phyloP scores from a whole-genome alignment of 2,888 invertebrate genomes.

The Heliconius sara region DNA sequence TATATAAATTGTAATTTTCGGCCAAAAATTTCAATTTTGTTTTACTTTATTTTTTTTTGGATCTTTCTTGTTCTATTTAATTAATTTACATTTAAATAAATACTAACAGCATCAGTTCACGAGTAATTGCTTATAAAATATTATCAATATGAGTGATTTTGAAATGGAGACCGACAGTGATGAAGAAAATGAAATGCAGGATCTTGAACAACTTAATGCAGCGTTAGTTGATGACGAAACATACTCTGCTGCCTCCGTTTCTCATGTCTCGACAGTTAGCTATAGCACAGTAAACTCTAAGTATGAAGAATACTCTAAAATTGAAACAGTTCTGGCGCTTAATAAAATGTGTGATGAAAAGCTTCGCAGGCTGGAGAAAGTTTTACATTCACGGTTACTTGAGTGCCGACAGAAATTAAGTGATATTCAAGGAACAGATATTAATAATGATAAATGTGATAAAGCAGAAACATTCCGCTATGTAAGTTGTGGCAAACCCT shows the following conservation, averaged over 20 bases:
- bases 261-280: slow-evolving; percentile 42
- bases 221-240: slow-evolving; percentile 54
- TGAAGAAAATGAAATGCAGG: slow-evolving; percentile 56
- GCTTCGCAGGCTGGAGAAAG: slow-evolving; percentile 61
- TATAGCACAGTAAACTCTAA: slow-evolving; percentile 38
- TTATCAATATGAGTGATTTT: slow-evolving; percentile 46
- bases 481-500: slow-evolving; percentile 83
- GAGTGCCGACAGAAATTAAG: slow-evolving; percentile 66
- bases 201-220: slow-evolving; percentile 55
- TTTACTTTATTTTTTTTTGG: not conserved
- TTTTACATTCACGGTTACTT: slow-evolving; percentile 59
- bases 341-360: slow-evolving; percentile 71
- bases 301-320: slow-evolving; percentile 52
- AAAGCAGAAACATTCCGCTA: slow-evolving; percentile 57
- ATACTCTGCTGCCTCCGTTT: slow-evolving; percentile 42
- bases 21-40: not conserved
- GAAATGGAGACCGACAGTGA: slow-evolving; percentile 56
- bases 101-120: too few species aligned
- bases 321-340: slow-evolving; percentile 62
- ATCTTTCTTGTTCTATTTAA: too few species aligned
- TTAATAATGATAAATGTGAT: slow-evolving; percentile 49
- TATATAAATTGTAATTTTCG: not conserved
- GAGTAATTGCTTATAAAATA: too few species aligned
- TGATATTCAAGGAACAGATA: slow-evolving; percentile 49
- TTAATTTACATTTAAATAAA: too few species aligned